phyloP scores from a whole-genome alignment of 1,140 invertebrate genomes.

The Aphidius gifuensis region DNA sequence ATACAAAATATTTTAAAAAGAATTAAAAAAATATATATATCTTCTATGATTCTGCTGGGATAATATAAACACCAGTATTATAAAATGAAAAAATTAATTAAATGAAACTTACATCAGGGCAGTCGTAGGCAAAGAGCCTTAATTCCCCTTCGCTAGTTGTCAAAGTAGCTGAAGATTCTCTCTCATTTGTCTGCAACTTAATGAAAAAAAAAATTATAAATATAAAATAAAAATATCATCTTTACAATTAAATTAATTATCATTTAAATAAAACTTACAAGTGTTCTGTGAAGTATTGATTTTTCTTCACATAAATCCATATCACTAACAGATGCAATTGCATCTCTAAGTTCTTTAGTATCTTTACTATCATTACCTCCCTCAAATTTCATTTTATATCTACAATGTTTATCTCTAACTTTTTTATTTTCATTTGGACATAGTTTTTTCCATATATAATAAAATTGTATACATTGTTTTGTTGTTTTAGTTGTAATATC shows the following conservation, averaged over 20 bases:
- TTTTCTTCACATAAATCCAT: slow-evolving; percentile 52
- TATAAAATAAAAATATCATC: neutral
- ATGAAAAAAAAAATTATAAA: slow-evolving; percentile 15
- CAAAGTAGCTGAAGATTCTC: slow-evolving; percentile 51
- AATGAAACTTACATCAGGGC: slow-evolving; percentile 49
- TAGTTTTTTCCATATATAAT: slow-evolving; percentile 97
- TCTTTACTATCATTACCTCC: slow-evolving; percentile 44
- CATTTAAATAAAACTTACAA: slow-evolving; percentile 37
- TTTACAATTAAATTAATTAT: neutral
- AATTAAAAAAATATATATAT: neutral
- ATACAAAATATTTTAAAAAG: slow-evolving; percentile 1
- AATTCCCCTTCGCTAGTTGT: slow-evolving; percentile 53
- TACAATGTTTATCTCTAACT: slow-evolving; percentile 54
- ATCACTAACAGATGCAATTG: slow-evolving; percentile 50
- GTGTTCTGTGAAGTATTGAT: slow-evolving; percentile 51
- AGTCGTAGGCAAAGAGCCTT: slow-evolving; percentile 52
- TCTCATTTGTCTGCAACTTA: slow-evolving; percentile 52
- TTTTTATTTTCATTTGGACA: slow-evolving; percentile 81
- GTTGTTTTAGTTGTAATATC: slow-evolving; percentile 85
- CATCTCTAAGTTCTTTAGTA: slow-evolving; percentile 48
- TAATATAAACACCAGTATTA: no score
- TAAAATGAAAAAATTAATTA: no score
- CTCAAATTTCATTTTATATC: slow-evolving; percentile 47
- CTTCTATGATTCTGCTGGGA: no score
- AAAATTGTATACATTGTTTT: slow-evolving; percentile 95